Conservation (phyloP, 1,140 invertebrate species). For the Anagrus nilaparvatae region DNA sequence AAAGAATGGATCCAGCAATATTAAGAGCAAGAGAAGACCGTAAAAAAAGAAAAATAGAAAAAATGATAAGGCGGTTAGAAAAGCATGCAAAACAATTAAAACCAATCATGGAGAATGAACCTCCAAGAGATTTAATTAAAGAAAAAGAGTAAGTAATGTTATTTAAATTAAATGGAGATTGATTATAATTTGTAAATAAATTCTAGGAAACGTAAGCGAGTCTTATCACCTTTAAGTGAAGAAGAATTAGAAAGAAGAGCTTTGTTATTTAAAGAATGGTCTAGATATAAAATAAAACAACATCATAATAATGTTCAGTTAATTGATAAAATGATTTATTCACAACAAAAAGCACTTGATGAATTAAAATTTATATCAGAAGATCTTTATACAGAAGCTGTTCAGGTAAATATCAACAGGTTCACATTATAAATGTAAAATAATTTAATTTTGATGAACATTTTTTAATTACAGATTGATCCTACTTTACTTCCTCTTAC, state of each 20-base stretch:
- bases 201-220: slow-evolving; percentile 46
- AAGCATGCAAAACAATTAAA: slow-evolving; percentile 69
- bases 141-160: slow-evolving; percentile 48
- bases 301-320: slow-evolving; percentile 52
- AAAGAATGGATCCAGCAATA: slow-evolving; percentile 69
- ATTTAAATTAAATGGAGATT: slow-evolving; percentile 1
- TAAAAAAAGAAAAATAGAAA: slow-evolving; percentile 69
- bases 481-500: slow-evolving; percentile 53
- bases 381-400: slow-evolving; percentile 71
- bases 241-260: slow-evolving; percentile 45
- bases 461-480: slow-evolving; percentile 53
- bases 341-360: slow-evolving; percentile 67
- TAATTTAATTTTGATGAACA: slow-evolving; percentile 3
- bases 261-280: slow-evolving; percentile 63
- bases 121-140: slow-evolving; percentile 54
- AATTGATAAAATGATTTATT: slow-evolving; percentile 53
- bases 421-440: neutral
- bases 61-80: slow-evolving; percentile 67
- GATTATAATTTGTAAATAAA: slow-evolving; percentile 11
- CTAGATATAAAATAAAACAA: slow-evolving; percentile 53
- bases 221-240: slow-evolving; percentile 31
- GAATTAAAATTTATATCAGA: slow-evolving; percentile 67
- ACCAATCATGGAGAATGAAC: slow-evolving; percentile 70
- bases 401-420: slow-evolving; percentile 47
- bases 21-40: slow-evolving; percentile 68